These are phyloP conservation scores for Itoplectis maculator DNA, from an alignment of 2,888 invertebrate species.

Conservation along the genomic window DNA sequence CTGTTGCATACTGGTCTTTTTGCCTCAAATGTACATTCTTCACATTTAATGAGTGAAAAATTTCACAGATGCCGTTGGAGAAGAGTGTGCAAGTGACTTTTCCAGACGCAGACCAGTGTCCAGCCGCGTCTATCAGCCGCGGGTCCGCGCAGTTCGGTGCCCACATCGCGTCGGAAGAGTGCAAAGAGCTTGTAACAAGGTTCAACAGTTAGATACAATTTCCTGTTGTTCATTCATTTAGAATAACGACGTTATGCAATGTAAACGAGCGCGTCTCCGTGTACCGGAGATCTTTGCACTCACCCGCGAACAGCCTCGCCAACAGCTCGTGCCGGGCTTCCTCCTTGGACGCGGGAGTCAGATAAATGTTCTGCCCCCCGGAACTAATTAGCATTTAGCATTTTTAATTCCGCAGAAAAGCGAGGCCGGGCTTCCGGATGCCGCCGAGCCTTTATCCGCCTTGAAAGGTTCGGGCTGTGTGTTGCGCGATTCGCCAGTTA, in stretches of 20 bases:
- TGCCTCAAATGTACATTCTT: no score
- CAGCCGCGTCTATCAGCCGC: conserved; percentile 15
- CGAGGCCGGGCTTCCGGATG: conserved; percentile 67
- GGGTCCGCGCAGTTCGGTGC: conserved; percentile 31
- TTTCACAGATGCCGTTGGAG: no score
- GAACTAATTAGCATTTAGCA: conserved; percentile 84
- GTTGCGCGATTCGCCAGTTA: conserved; percentile 52
- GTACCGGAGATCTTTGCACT: conserved; percentile 43
- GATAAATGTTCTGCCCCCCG: conserved; percentile 79
- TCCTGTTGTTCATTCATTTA: conserved; percentile 82
- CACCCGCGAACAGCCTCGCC: conserved; percentile 31
- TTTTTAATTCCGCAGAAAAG: conserved; percentile 81
- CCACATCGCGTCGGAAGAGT: conserved; percentile 41
- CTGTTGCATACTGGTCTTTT: no score
- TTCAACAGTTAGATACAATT: conserved; percentile 79
- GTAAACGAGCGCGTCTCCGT: conserved; percentile 38
- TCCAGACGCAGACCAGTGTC: not conserved
- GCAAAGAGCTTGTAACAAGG: conserved; percentile 66
- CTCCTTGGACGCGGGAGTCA: conserved; percentile 50
- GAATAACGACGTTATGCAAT: conserved; percentile 76
- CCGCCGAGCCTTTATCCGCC: conserved; percentile 53
- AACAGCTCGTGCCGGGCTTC: conserved; percentile 43
- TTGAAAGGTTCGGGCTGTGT: conserved; percentile 50
- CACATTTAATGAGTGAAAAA: no score
- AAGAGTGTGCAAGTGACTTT: not conserved